A percentile compares a stretch with the other conserved stretches of the same genome.
Conservation (phyloP, 2,797 vertebrate genomes). For the Paratrypauchen microcephalus region DNA sequence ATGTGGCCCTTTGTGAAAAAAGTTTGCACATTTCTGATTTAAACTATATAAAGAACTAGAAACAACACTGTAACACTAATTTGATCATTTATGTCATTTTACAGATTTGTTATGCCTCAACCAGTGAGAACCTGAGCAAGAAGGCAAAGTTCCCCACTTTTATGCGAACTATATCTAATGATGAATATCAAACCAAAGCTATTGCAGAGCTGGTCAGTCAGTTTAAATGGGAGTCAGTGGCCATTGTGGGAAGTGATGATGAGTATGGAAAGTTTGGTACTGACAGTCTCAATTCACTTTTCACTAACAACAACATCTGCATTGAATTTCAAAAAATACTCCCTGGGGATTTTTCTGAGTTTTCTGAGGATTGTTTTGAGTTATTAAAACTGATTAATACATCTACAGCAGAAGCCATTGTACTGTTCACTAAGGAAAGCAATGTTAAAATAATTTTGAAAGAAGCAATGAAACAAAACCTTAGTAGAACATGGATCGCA, state of each 20-base stretch:
- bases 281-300: conserved; percentile 11
- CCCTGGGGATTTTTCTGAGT: background rate
- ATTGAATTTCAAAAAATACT: conserved; percentile 47
- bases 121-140: conserved; percentile 52
- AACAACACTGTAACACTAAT: background rate
- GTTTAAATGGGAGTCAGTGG: conserved; percentile 54
- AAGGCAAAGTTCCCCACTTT: conserved; percentile 65
- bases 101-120: conserved; percentile 60
- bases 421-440: conserved; percentile 53
- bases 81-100: conserved; percentile 6
- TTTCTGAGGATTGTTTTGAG: conserved; percentile 12
- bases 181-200: conserved; percentile 49
- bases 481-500: conserved; percentile 67
- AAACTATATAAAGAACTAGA: background rate
- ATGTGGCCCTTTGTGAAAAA: no score
- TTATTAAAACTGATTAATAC: conserved; percentile 6
- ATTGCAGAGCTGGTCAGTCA: conserved; percentile 39
- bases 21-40: no score
- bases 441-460: conserved; percentile 43
- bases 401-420: conserved; percentile 55
- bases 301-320: conserved; percentile 21
- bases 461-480: background rate
- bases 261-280: conserved; percentile 58
- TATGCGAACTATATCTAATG: conserved; percentile 56
- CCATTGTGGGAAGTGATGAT: conserved; percentile 58